phyloP scores from a whole-genome alignment of 2,113 vertebrate genomes.

The Condylura cristata region DNA sequence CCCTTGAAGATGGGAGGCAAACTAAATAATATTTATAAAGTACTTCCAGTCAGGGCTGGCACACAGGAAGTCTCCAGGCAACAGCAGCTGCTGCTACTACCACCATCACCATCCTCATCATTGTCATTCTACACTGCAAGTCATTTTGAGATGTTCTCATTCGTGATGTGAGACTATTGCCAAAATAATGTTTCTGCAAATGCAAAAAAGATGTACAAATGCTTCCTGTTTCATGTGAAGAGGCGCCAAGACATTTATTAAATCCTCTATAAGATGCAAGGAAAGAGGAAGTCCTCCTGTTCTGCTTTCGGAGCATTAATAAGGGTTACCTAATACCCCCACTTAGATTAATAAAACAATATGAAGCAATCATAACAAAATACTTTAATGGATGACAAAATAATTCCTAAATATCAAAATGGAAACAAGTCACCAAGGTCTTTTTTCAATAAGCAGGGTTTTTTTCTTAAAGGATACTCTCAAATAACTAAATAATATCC shows the following conservation, averaged over 20 bases:
- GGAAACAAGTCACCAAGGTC: background rate
- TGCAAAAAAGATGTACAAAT: background rate
- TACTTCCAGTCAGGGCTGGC: background rate
- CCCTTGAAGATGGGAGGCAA: background rate
- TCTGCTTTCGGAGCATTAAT: background rate
- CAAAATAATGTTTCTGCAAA: background rate
- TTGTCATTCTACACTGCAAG: fast-evolving
- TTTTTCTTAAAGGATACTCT: background rate
- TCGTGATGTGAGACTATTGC: background rate
- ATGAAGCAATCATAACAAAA: background rate
- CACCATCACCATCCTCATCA: no score
- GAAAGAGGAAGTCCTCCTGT: background rate
- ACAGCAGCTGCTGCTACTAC: no score
- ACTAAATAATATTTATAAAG: background rate
- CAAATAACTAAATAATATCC: background rate
- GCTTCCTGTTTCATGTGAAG: background rate
- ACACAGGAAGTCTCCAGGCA: background rate
- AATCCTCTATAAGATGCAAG: background rate
- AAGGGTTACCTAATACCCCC: background rate
- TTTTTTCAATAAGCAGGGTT: background rate
- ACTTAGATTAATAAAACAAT: background rate
- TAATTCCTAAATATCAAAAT: background rate
- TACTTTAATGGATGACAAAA: background rate
- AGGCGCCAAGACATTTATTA: background rate
- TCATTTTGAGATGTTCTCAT: background rate